Percentiles rank a stretch among this genome's conserved stretches.
Evolutionary conservation across 1,140 invertebrate genomes (phyloP).

Genomic region (Neodiprion virginianus): DNA sequence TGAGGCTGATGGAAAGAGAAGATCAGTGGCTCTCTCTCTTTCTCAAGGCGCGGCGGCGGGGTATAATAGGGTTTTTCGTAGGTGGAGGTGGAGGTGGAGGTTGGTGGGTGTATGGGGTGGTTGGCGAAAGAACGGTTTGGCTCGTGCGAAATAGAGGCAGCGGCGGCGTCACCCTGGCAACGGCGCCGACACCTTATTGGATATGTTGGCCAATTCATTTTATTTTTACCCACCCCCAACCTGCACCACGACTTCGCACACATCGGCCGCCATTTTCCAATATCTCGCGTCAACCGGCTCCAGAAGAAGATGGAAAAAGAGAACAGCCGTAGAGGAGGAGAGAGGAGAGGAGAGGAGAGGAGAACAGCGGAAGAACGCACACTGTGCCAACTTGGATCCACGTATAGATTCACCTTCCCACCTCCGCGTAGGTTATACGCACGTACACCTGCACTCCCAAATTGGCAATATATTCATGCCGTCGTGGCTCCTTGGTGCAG

Average conservation of each 20-base stretch:
- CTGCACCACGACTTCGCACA: constrained; percentile 45
- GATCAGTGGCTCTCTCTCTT: background rate
- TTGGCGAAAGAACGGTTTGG: background rate
- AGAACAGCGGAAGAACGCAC: constrained; percentile 21
- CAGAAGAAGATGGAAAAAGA: background rate
- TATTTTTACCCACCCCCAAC: constrained; percentile 57
- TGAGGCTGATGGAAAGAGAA: background rate
- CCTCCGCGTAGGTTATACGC: too few relatives aligned
- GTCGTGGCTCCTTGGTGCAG: too few relatives aligned
- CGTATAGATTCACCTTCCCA: too few relatives aligned
- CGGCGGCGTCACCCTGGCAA: constrained; percentile 59
- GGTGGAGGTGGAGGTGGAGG: background rate
- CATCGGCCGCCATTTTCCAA: constrained; percentile 60
- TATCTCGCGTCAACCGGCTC: constrained; percentile 52
- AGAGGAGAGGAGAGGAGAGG: background rate
- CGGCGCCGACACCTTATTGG: constrained; percentile 62
- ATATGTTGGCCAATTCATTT: constrained; percentile 63
- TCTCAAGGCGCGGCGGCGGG: background rate
- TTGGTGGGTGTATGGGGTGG: background rate
- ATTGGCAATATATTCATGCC: too few relatives aligned
- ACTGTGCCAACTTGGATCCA: too few relatives aligned
- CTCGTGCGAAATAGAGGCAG: constrained; percentile 17
- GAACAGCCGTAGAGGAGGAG: background rate
- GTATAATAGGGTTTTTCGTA: background rate
- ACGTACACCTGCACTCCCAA: too few relatives aligned